Base-by-base conservation (phyloP, 2,113 vertebrate genomes). In the Sinocyclocheilus grahami region DNA sequence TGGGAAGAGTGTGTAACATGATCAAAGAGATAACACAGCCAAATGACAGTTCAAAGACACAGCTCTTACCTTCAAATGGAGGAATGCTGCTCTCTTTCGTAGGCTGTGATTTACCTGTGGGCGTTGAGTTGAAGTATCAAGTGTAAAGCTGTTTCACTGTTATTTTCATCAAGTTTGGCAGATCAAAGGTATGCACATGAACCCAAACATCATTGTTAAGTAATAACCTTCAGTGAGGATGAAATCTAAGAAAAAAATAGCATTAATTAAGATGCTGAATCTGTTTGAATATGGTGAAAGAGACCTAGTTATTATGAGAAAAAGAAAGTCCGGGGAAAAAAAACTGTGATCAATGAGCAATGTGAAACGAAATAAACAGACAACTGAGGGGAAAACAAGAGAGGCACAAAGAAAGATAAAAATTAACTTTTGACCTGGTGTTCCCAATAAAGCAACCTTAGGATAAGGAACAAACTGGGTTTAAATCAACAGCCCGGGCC, bases 31-130 rank as follows among this genome's bases (percentile, higher is more conserved):
- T 87, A 86, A 88, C 46, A 39, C 42, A 60, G 74, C 65, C 69
- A 67, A 76, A 74, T 85, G 74, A 69, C 53, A 85, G 78, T 87
- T 88, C 89, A 90, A 90, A 90, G 87, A 63, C 84, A 22, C 14
- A 63, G 20, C 13, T 78, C 63, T 63, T 79, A 53, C 33, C 53
- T 85, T 84, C 75, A 82, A 75, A 51, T 82, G 16, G 51, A n/a
- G 62, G 65, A 67, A 33, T 39, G 20, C 60, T 37, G 24, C 16
- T 51, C 12, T 22, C 20, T 60, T 58, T 79, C 16, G 51, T 33
- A 79, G 37, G 10, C 11, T 58, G 46, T 53, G 24, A 11, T 27
- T 39, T 79, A n/a, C 30, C 78, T 79, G 51, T 69, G 8, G 37
- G 20, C 51, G 33, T 55, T 58, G 20, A 24, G 53, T 60, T 63